Base-by-base conservation (phyloP, 1,140 invertebrate genomes). In the Danaus plexippus region DNA sequence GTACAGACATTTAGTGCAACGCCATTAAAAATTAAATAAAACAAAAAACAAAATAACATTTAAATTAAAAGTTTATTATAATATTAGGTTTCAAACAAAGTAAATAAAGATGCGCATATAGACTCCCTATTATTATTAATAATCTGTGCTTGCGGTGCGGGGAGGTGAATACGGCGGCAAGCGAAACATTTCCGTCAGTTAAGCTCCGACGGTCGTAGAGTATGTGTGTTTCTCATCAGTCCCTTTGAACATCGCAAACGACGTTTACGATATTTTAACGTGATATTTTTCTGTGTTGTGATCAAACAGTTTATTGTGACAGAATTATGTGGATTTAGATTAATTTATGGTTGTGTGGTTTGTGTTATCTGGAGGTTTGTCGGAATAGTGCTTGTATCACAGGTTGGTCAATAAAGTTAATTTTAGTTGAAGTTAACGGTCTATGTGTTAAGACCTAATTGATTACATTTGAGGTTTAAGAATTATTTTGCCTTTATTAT, bases 161-260 rank as follows among this genome's bases (percentile, higher is more conserved):
- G 43, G 43, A 45, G 43, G 43, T 45, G 11, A 9, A 43, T 11
- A 43, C 41, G 51, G 51, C 15, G 40, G 13, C 15, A 15, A 13
- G 12, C 41, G 49, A 32, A 43, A 52, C 22, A 6, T 4, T 32
- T 62, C 54, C 57, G 59, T 61, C 67, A 74, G 71, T 74, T 58
- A 63, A 53, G 69, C 68, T 55, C 63, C 32, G 52, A 15, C 60
- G 63, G 54, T 58, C 65, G 49, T 64, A 41, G 40, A 3, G 55
- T 42, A 9, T 15, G 41, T 60, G 18, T 47, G 71, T 69, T 12
- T 42, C 44, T 22, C 47, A 42, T 6, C 32, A 49, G 7, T 9
- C 51, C 32, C 49, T 53, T 41, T 45, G 13, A 46, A 64, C 66
- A 57, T 58, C 54, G 51, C 48, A 58, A 55, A 64, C 55, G 55